A percentile compares a stretch with the other conserved stretches of the same genome.
Evolutionary conservation across 2,888 invertebrate species (phyloP).

Genomic region (Lepidonotus clava): DNA sequence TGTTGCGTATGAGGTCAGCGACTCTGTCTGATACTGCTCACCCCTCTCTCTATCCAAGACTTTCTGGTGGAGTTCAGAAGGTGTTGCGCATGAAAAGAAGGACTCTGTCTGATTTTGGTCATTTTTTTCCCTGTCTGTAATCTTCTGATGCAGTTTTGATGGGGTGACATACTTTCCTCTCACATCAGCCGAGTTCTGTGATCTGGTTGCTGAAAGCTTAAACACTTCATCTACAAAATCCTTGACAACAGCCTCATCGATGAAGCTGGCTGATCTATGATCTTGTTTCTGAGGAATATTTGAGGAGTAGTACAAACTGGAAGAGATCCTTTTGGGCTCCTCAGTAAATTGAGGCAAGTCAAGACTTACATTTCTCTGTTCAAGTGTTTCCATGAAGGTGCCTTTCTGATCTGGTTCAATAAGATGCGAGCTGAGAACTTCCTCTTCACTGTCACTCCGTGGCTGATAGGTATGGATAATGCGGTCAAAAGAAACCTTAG

Average conservation of each 20-base stretch:
- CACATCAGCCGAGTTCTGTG: background rate
- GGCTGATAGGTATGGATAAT: background rate
- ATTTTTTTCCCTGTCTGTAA: background rate
- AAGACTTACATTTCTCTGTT: too few species aligned
- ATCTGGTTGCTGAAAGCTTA: background rate
- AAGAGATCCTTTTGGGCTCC: background rate
- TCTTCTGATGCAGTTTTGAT: background rate
- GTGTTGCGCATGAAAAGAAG: too few species aligned
- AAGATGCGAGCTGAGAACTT: background rate
- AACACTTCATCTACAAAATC: background rate
- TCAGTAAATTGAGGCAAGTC: background rate
- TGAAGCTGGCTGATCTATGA: background rate
- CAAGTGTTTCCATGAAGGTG: background rate
- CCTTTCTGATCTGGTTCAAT: background rate
- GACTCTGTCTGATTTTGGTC: background rate
- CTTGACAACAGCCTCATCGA: background rate
- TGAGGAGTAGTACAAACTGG: background rate
- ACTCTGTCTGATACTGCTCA: too few species aligned
- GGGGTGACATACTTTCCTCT: background rate
- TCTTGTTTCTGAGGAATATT: background rate
- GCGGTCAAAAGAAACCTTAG: background rate
- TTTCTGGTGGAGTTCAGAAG: too few species aligned
- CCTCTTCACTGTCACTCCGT: background rate
- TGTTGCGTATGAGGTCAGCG: too few species aligned
- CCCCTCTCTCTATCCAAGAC: too few species aligned